Evolutionary conservation across 2,888 invertebrate species (phyloP), one percentile per base, ranked within the genome.

Genomic region (Heteromyza rotundicornis): DNA sequence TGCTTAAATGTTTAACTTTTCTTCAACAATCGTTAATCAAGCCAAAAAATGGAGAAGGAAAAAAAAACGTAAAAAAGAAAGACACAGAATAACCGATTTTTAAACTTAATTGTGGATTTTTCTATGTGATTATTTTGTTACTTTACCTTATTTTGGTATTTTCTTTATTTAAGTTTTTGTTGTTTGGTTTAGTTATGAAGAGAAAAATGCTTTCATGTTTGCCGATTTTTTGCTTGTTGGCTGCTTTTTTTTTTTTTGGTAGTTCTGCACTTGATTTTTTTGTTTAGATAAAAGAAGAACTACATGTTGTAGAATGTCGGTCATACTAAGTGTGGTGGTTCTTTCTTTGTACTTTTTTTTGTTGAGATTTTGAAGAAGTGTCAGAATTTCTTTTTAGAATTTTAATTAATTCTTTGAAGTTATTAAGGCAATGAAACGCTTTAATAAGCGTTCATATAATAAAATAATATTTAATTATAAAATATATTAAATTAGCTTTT

Each of bases 1-100:
- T 68, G 74, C 72, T 69, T 63, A 65, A 64, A 64, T 68, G 64
- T 66, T 60, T 70, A 8, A 40, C 40, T 12, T 14, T 40, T 14
- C 32, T 32, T 12, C 17, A 50, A 57, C 65, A 67, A 75, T 73
- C 70, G 74, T 63, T 73, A 73, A 73, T 73, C 74, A 75, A 75
- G 68, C 40, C 40, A 40, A 12, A 40, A 7, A 27, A 27, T 27
- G 10, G 10, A 7, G 27, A 27, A 27, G 27, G n/a, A n/a, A n/a
- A n/a, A n/a, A n/a, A n/a, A n/a, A n/a, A n/a, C n/a, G n/a, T n/a
- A n/a, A n/a, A n/a, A n/a, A n/a, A n/a, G n/a, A n/a, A n/a, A n/a
- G n/a, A n/a, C n/a, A n/a, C n/a, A n/a, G 32, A 32, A 32, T 32
- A 32, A 32, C 5, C 32, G 32, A 32, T 32, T 32, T 40, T 40